Conservation (phyloP, 2,888 invertebrate genomes). For the Encarsia formosa region DNA sequence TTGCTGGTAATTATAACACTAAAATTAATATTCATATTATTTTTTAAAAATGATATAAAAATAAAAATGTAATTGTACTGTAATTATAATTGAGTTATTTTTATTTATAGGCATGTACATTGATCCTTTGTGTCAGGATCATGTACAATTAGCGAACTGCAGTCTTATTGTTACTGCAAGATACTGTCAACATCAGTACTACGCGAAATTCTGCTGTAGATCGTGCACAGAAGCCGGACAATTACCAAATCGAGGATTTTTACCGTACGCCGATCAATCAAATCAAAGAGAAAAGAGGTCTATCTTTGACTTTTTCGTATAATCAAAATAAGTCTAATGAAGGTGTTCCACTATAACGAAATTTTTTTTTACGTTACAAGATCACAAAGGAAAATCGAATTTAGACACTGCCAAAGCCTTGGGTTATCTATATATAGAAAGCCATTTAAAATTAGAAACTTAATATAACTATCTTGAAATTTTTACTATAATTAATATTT, state of each 20-base stretch:
- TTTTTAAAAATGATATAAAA: not conserved
- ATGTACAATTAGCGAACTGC: slow-evolving; percentile 85
- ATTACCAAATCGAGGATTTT: slow-evolving; percentile 49
- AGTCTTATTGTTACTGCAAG: slow-evolving; percentile 77
- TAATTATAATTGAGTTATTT: slow-evolving; percentile 7
- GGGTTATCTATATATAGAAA: slow-evolving; percentile 49
- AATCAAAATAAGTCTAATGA: not conserved
- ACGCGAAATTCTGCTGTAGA: slow-evolving; percentile 89
- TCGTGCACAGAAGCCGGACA: slow-evolving; percentile 87
- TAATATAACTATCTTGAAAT: no score
- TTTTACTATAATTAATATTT: no score
- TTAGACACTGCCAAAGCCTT: slow-evolving; percentile 52
- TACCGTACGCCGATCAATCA: not conserved
- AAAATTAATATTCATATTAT: not conserved
- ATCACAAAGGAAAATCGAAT: slow-evolving; percentile 41
- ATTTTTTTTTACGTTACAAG: no score
- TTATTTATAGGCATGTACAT: slow-evolving; percentile 63
- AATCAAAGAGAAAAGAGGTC: slow-evolving; percentile 23
- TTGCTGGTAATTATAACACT: slow-evolving; percentile 64
- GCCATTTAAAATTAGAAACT: no score
- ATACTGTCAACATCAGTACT: slow-evolving; percentile 86
- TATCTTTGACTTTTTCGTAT: slow-evolving; percentile 6
- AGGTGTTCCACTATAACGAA: no score
- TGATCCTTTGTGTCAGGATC: slow-evolving; percentile 80
- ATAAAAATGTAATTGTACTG: slow-evolving; percentile 1